Base-by-base conservation (phyloP, 2,113 vertebrate species). In the Tetrao urogallus region DNA sequence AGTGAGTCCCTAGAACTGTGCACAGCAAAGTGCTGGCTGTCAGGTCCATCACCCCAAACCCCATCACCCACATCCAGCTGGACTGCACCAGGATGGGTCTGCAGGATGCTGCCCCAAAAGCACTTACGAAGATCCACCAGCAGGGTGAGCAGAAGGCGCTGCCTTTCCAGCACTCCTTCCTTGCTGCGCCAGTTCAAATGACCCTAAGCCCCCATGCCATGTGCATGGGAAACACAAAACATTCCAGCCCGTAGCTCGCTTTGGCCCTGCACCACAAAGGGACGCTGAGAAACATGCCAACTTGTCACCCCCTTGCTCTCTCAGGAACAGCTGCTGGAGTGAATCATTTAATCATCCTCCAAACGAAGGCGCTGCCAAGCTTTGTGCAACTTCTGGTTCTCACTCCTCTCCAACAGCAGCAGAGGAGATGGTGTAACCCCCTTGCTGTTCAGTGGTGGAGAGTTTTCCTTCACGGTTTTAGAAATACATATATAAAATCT, bases 321-420 rank as follows among this genome's bases (percentile, higher is more conserved):
- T 22, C 0, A 1, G 82, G 58, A 93, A 2, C 94, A 88, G 93
- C 94, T 85, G 93, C 92, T 1, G 6, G 5, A 56, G 56, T 64
- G 90, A 88, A 81, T 86, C 92, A 78, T n/a, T 30, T 6, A 64
- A 47, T 90, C 88, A 78, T 83, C 86, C 88, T 67, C 71, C 36
- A 32, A 82, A 82, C 24, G 0, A 2, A 0, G 50, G 1, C 83
- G 52, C 84, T 82, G 93, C 94, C 94, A 92, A 90, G 93, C 94
- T 72, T 42, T 8, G 5, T n/a, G 47, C 0, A 3, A 47, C 82
- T 92, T 28, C 92, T 81, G 92, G 48, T 89, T 36, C 27, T 60
- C 16, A 0, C 80, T n/a, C 80, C 0, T 32, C 81, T 89, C 93
- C 8, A 1, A 8, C 58, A 15, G 75, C 75, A 79, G 4, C 52